Evolutionary conservation across 1,140 invertebrate species (phyloP), one percentile per base, ranked within the genome.

Genomic region (Luehdorfia chinensis): DNA sequence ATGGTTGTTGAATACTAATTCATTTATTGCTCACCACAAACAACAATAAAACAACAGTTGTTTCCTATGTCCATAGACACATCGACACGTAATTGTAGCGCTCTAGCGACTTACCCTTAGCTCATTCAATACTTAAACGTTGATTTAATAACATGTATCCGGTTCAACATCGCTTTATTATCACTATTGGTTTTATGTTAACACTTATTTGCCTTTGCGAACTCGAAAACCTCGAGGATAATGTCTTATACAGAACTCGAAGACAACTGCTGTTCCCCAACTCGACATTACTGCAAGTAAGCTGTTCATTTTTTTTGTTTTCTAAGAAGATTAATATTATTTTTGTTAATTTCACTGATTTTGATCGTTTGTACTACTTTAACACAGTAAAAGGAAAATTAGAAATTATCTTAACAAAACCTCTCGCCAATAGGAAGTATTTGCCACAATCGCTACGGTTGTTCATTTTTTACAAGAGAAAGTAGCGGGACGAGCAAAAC

Each of bases 191-290:
- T 34, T 18, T 6, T 12, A 47, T 39, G 3, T 7, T 27, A 25
- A 12, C 13, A 11, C 15, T 16, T 4, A 30, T 43, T n/a, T 12
- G 18, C 31, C 36, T 23, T 50, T 36, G 6, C 27, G 19, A 33
- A 50, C 55, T 36, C 1, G 15, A 30, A 5, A 30, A 34, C 16
- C 6, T 30, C 9, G 28, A 47, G 16, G 50, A 60, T 23, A 47
- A 59, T 28, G 32, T 52, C 12, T 47, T 66, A 12, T 62, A 73
- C 27, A 67, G 77, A 47, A 65, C 32, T 27, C 60, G 57, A 48
- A 69, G 85, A 36, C 84, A 87, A 43, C 52, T 87, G 15, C 23
- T 87, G 14, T 87, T 69, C 52, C 75, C 85, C 3, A 80, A 81
- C 28, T 61, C 61, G 2, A 84, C 81, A 5, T 18, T 85, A 12